Conservation (phyloP, 1,140 invertebrate species). For the Drosophila jambulina region DNA sequence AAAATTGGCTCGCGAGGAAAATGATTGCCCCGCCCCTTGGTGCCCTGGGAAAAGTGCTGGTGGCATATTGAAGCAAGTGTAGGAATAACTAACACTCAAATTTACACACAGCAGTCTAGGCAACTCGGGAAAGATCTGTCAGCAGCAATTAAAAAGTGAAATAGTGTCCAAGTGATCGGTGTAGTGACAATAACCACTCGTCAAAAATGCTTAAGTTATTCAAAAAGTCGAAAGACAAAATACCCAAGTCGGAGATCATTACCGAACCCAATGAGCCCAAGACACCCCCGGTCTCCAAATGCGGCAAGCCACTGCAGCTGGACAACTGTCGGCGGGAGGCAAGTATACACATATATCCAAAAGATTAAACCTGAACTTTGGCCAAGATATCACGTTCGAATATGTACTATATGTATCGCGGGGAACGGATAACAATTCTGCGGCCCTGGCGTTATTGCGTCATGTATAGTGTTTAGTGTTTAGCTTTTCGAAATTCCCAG, state of each 20-base stretch:
- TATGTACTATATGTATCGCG: not conserved
- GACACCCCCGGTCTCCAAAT: constrained; percentile 74
- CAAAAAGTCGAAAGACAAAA: constrained; percentile 82
- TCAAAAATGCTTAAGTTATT: constrained; percentile 77
- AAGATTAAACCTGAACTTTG: constrained; percentile 39
- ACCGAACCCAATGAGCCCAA: constrained; percentile 70
- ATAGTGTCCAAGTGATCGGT: constrained; percentile 6
- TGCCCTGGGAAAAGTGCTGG: constrained; percentile 41
- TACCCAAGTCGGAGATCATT: constrained; percentile 82
- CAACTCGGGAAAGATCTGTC: constrained; percentile 12
- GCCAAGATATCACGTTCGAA: constrained; percentile 24
- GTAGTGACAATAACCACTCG: constrained; percentile 4
- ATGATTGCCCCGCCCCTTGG: constrained; percentile 23
- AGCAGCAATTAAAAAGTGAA: constrained; percentile 1
- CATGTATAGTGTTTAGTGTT: constrained; percentile 10
- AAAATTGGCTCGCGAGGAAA: constrained; percentile 26
- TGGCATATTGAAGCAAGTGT: constrained; percentile 36
- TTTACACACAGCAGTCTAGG: constrained; percentile 4
- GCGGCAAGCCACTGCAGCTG: constrained; percentile 77
- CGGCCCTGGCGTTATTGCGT: constrained; percentile 24
- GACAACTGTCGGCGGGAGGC: constrained; percentile 83
- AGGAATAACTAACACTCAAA: constrained; percentile 10
- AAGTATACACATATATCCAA: constrained; percentile 59
- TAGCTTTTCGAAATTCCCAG: not conserved
- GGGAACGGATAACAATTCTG: not conserved